Percentiles rank a stretch among this genome's conserved stretches.
Evolutionary conservation across 1,140 invertebrate genomes (phyloP).

Genomic region (Latrodectus geometricus): DNA sequence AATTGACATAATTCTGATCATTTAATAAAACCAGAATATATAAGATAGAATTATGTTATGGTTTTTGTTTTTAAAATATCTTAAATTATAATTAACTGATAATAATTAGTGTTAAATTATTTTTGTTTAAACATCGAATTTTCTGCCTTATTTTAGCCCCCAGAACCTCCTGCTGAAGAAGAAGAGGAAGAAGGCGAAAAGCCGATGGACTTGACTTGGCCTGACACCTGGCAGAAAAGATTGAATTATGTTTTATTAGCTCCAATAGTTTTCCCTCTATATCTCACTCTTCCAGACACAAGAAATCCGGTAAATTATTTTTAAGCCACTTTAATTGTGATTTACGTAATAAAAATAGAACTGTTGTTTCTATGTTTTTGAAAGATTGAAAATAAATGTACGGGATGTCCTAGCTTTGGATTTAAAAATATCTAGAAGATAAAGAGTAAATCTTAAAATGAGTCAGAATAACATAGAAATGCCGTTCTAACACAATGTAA

Average conservation of each 20-base stretch:
- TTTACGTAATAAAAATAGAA: not conserved
- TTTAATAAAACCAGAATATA: too few relatives aligned
- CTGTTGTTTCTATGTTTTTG: too few relatives aligned
- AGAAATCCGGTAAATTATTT: slow-evolving; percentile 56
- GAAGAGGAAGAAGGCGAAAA: slow-evolving; percentile 71
- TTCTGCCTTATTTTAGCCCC: not conserved
- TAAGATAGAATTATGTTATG: not conserved
- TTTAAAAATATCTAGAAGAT: too few relatives aligned
- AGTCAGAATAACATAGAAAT: too few relatives aligned
- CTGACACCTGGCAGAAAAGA: slow-evolving; percentile 82
- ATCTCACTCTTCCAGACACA: slow-evolving; percentile 91
- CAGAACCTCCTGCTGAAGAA: not conserved
- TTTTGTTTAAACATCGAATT: too few relatives aligned
- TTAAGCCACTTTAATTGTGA: not conserved
- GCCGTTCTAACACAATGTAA: too few relatives aligned
- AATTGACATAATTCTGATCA: too few relatives aligned
- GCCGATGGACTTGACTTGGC: slow-evolving; percentile 74
- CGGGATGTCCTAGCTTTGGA: too few relatives aligned
- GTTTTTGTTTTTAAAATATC: not conserved
- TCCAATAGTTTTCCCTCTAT: slow-evolving; percentile 94
- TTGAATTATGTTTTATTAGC: slow-evolving; percentile 92
- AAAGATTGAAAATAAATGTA: too few relatives aligned
- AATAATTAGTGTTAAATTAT: too few relatives aligned
- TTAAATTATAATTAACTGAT: too few relatives aligned
- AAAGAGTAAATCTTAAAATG: too few relatives aligned